Base-by-base conservation (phyloP, 1,140 invertebrate genomes). In the Dendrolimus punctatus region DNA sequence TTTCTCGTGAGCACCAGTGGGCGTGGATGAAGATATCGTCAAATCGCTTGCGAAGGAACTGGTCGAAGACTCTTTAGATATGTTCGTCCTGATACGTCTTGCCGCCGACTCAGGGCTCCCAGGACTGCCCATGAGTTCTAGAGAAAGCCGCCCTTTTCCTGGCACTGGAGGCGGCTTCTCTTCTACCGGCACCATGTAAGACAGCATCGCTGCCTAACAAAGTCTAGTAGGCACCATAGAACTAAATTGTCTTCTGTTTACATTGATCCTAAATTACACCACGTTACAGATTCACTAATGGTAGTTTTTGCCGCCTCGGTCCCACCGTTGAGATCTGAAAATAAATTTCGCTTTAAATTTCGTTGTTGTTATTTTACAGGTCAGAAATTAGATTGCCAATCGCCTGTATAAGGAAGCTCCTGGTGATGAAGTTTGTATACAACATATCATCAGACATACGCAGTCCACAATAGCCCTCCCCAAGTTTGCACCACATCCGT, bases 101-200 rank as follows among this genome's bases (percentile, higher is more conserved):
- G 65, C 71, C 6, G 66, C 57, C 0, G 74, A 63, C 58, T 81
- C 80, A 8, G 73, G 83, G 58, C 74, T 80, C 38, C 70, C 75
- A 10, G 77, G 73, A 49, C 70, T 76, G 38, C 63, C 67, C 10
- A 74, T 73, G 52, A 88, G 67, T 62, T 88, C 84, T 59, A 90
- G 69, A 40, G 88, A 87, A 55, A 89, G 68, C 55, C 89, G 85
- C 8, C 76, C 76, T 61, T 89, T 89, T 6, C 71, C 82, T 6
- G 89, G 89, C 46, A 74, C 89, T 55, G 88, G 88, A 8, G 89
- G 90, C 10, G 90, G 90, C 71, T 91, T 91, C 63, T 91, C 90
- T 57, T 91, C 90, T 52, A 91, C 87, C 23, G 91, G 90, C 61
- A 91, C 85, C 89, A 91, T 91, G 70, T 91, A 91, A 40, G 91